Conservation (phyloP, 1,140 invertebrate genomes). For the Trachelipus rathkii region DNA sequence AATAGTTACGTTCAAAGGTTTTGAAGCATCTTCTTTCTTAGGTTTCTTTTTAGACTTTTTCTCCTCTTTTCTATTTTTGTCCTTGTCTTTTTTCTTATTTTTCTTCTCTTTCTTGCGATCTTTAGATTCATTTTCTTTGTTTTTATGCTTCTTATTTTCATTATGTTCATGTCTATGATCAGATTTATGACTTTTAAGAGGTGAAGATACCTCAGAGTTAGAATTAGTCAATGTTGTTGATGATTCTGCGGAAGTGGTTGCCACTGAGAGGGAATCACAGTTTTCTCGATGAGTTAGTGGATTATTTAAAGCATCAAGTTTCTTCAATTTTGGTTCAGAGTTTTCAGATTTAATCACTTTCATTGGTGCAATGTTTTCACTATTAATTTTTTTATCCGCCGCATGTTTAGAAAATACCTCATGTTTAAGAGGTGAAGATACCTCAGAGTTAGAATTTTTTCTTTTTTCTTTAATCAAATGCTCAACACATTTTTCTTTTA, state of each 20-base stretch:
- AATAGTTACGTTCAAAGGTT: no score
- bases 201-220: conserved; percentile 7
- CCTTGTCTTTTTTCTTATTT: conserved; percentile 36
- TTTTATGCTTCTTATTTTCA: conserved; percentile 54
- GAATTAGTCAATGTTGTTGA: conserved; percentile 22
- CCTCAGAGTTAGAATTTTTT: no score
- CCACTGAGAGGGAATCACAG: conserved; percentile 33
- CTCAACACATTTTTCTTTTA: no score
- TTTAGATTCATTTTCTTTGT: conserved; percentile 58
- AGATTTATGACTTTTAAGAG: no score
- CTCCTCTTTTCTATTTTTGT: conserved; percentile 38
- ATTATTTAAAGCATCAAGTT: neutral
- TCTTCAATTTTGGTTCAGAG: no score
- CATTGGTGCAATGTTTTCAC: no score
- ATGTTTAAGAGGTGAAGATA: conserved; percentile 30
- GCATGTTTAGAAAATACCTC: conserved; percentile 32
- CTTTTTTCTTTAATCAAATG: no score
- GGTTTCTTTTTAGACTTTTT: no score
- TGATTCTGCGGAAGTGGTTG: conserved; percentile 16
- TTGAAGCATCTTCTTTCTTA: no score
- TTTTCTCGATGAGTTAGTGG: neutral
- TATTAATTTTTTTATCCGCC: no score
- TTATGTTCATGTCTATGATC: conserved; percentile 39
- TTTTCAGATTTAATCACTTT: no score
- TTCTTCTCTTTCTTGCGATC: conserved; percentile 50